Evolutionary conservation across 2,797 vertebrate species (phyloP).

Genomic region (Melopsittacus undulatus): DNA sequence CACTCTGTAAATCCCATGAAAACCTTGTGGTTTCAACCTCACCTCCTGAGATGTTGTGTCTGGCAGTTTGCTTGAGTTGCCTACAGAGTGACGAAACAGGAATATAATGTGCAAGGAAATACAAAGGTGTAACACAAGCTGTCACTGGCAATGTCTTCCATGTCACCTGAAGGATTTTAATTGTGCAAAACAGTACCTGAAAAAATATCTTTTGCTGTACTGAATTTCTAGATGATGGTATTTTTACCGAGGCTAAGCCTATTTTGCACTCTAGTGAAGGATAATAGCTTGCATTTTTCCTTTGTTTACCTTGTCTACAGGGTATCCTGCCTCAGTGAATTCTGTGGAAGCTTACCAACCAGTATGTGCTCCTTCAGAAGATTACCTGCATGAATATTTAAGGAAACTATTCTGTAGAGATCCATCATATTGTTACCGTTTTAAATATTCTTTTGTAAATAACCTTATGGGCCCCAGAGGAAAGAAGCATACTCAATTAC

Average conservation of each 20-base stretch:
- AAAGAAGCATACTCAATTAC: constrained; percentile 52
- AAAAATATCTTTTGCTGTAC: background rate
- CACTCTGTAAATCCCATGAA: background rate
- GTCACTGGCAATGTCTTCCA: background rate
- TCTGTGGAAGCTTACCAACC: background rate
- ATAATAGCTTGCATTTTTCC: background rate
- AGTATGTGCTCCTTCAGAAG: constrained; percentile 18
- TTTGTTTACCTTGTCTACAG: background rate
- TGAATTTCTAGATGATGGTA: background rate
- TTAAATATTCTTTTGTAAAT: constrained; percentile 62
- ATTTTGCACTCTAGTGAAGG: background rate
- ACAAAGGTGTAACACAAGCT: background rate
- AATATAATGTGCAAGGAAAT: background rate
- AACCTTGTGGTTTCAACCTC: constrained; percentile 12
- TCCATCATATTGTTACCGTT: background rate
- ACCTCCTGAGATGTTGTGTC: background rate
- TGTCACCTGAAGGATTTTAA: background rate
- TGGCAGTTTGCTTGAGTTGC: constrained; percentile 28
- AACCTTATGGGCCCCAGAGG: constrained; percentile 5
- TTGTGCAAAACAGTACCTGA: background rate
- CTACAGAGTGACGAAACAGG: background rate
- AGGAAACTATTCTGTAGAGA: constrained; percentile 45
- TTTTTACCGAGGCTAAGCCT: background rate
- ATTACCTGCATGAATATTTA: constrained; percentile 39
- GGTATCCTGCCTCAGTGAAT: background rate